Evolutionary conservation across 2,113 vertebrate species (phyloP).

Genomic region (Crocuta crocuta): DNA sequence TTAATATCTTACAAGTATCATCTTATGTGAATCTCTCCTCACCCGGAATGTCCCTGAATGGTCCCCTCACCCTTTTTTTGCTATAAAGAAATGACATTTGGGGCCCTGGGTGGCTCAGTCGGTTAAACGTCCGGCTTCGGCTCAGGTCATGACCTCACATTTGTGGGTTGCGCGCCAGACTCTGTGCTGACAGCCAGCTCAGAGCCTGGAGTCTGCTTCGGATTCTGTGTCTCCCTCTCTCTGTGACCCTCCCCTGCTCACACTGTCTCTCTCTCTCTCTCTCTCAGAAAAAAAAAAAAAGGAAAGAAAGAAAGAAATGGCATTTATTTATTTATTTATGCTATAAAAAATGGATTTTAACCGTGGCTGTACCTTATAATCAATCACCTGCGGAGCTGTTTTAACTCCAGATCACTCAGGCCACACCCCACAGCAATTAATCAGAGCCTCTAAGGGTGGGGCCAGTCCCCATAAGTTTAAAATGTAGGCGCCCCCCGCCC

Average conservation of each 20-base stretch:
- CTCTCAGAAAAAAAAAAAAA: too few relatives aligned
- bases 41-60: background rate
- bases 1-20: background rate
- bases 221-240: too few relatives aligned
- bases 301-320: background rate
- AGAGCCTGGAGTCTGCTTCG: too few relatives aligned
- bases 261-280: too few relatives aligned
- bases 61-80: background rate
- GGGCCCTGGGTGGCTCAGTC: too few relatives aligned
- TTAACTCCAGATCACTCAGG: background rate
- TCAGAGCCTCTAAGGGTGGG: background rate
- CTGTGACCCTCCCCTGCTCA: too few relatives aligned
- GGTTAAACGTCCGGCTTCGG: too few relatives aligned
- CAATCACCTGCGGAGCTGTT: background rate
- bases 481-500: too few relatives aligned
- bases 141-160: too few relatives aligned
- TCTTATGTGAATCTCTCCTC: background rate
- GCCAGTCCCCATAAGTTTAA: background rate
- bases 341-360: background rate
- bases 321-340: background rate
- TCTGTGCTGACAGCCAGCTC: too few relatives aligned
- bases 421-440: background rate
- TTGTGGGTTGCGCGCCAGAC: too few relatives aligned
- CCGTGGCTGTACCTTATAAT: background rate
- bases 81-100: background rate